A percentile compares a stretch with the other conserved stretches of the same genome.
Conservation (phyloP, 1,140 invertebrate species). For the Lamellibrachia luymesi region DNA sequence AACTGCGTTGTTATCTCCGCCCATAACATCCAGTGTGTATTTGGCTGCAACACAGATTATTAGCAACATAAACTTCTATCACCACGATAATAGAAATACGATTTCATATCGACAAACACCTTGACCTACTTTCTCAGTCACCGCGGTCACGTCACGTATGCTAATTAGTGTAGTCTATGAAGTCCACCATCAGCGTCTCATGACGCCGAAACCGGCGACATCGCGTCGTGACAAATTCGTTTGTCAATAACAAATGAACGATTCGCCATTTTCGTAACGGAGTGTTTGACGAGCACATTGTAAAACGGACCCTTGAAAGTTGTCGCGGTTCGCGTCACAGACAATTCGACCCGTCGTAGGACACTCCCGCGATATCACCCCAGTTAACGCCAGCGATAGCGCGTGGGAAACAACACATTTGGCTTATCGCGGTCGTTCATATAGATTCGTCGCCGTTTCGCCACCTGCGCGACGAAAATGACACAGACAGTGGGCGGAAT, state of each 20-base stretch:
- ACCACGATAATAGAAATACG: no score
- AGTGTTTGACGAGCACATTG: background rate
- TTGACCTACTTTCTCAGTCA: no score
- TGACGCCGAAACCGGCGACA: no score
- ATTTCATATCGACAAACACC: no score
- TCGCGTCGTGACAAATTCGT: no score
- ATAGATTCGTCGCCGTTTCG: background rate
- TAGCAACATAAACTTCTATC: background rate
- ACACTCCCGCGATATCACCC: background rate
- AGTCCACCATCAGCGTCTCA: no score
- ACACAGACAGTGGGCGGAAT: background rate
- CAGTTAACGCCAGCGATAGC: background rate
- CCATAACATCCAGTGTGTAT: background rate
- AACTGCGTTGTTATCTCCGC: background rate
- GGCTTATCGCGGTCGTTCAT: conserved; percentile 13
- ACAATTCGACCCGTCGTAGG: background rate
- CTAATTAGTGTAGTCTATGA: no score
- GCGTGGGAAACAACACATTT: background rate
- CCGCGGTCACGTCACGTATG: no score
- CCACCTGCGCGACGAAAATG: background rate
- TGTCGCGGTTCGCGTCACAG: background rate
- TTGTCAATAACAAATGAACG: no score
- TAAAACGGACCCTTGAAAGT: background rate
- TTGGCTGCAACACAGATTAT: background rate
- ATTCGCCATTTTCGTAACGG: background rate